A percentile compares a stretch with the other conserved stretches of the same genome.
Conservation (phyloP, 2,797 vertebrate genomes). For the Myiothlypis chrysogaster region DNA sequence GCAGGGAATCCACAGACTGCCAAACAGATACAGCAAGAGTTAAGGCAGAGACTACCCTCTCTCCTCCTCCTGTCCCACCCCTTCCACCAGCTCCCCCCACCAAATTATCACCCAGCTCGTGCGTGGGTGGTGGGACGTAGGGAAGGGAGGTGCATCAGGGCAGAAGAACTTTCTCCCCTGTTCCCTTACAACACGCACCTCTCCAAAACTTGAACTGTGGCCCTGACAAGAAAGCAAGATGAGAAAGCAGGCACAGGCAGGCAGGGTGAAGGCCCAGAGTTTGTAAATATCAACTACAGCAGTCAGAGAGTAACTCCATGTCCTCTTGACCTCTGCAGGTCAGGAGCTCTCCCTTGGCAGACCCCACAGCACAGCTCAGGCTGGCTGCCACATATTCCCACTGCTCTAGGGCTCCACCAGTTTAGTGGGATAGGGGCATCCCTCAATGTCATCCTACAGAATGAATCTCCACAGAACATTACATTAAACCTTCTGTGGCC, state of each 20-base stretch:
- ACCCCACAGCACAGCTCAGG: not conserved
- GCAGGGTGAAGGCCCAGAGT: not conserved
- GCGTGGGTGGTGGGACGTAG: not conserved
- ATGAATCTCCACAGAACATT: not conserved
- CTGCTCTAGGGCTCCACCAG: not conserved
- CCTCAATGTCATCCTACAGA: not conserved
- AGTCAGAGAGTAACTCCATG: not conserved
- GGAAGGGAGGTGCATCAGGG: not conserved
- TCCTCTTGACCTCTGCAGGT: not conserved
- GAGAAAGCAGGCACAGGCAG: not conserved
- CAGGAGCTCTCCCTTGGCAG: not conserved
- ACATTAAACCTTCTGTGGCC: not conserved
- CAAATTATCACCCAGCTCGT: not conserved
- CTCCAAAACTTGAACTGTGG: conserved; percentile 21
- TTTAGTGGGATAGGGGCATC: not conserved
- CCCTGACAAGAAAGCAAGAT: not conserved
- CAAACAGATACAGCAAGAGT: not conserved
- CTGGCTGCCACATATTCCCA: not conserved
- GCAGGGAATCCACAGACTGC: not conserved
- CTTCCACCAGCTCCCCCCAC: not conserved
- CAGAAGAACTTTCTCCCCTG: not conserved
- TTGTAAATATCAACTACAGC: not conserved
- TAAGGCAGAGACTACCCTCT: not conserved
- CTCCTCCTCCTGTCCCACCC: conserved; percentile 41
- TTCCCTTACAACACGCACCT: not conserved